Evolutionary conservation across 2,113 vertebrate genomes (phyloP), one percentile per base, ranked within the genome.

Genomic region (Capricornis sumatraensis): DNA sequence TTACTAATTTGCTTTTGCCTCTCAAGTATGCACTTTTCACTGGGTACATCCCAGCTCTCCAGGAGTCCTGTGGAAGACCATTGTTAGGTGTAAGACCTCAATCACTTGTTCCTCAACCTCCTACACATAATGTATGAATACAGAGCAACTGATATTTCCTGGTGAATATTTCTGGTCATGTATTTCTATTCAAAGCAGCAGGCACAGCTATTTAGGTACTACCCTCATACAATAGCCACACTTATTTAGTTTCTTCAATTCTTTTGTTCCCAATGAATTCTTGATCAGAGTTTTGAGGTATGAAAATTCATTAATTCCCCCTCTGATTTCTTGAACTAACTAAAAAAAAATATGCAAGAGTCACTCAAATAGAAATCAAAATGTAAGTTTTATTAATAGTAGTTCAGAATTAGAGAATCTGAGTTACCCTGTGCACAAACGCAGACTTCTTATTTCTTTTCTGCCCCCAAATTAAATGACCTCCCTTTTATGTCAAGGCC

Each of bases 251-350:
- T 83, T 92, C 47, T 87, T 71, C 23, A 15, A 47, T 81, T 82
- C 40, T 90, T 89, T 53, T 76, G 58, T 93, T 96, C 40, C 40
- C 12, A 36, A 2, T 76, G 71, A 92, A 95, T 89, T 92, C 16
- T 78, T 76, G 78, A 21, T 94, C 74, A 87, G 19, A 27, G 12
- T 40, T 84, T 91, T 81, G 81, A 87, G n/a, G 6, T 79, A 28
- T 78, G 45, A 62, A 89, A 84, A 64, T 87, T 95, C n/a, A n/a
- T 94, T n/a, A 84, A 64, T 97, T 97, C 6, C 36, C 36, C 89
- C 50, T 71, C 43, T 84, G 21, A 87, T 43, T 33, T 96, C 47
- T 40, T 89, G 53, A 96, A 30, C 43, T 94, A 64, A 85, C 33
- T 84, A n/a, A 15, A 17, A 57, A 62, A 74, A 43, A 43, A 9